Evolutionary conservation across 2,113 vertebrate species (phyloP), one percentile per base, ranked within the genome.

Genomic region (Anhinga anhinga): DNA sequence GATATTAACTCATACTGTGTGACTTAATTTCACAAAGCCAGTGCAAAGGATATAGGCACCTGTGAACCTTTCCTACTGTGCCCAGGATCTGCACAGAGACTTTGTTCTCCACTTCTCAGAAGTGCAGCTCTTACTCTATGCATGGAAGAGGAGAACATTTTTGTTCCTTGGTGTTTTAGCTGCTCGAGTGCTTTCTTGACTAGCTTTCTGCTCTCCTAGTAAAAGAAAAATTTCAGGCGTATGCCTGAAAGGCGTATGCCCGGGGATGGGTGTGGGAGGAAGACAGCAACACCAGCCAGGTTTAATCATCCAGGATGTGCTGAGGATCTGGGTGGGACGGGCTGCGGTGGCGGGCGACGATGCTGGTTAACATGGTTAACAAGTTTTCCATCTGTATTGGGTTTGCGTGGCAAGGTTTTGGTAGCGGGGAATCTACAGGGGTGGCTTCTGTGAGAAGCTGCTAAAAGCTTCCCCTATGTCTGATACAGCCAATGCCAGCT

Each of bases 231-330:
- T 15, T 70, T 93, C 23, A 62, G n/a, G n/a, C n/a, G n/a, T n/a
- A n/a, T n/a, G n/a, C n/a, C n/a, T n/a, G n/a, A n/a, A 53, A 94
- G 97, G 93, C 70, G 66, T 95, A 6, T 95, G 87, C 91, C 89
- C 0, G 0, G 19, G 82, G 71, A 55, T 93, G 97, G 97, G 97
- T 91, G 95, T 96, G 97, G 94, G 87, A 97, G 95, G 95, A 85
- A 92, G 93, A 55, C 81, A 73, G 81, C 85, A 93, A 73, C 88
- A 82, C 86, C 82, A 85, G 91, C 62, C 5, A 16, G 36, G 50
- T 88, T 97, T 96, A 96, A 97, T 98, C 96, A 94, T 70, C 20
- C 95, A 94, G 96, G 97, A 95, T 95, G 97, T 94, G 84, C 81
- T 0, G 58, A 76, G 86, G 58, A 82, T 76, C 69, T 93, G 95